A percentile compares a stretch with the other conserved stretches of the same genome.
Conservation (phyloP, 2,888 invertebrate species). For the Callinectes sapidus region DNA sequence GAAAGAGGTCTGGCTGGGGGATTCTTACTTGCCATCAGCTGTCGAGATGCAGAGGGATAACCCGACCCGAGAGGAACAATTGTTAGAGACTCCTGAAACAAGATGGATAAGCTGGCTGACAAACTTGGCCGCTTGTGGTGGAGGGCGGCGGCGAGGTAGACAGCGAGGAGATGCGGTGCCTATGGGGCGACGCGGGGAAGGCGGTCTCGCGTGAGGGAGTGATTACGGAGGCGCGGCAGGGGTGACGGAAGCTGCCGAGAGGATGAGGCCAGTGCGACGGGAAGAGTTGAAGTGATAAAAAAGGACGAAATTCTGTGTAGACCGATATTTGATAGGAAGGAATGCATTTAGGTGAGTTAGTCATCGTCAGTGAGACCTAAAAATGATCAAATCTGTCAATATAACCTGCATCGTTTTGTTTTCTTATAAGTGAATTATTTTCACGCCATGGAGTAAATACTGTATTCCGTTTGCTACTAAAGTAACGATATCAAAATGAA, state of each 20-base stretch:
- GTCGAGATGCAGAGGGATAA: conserved; percentile 57
- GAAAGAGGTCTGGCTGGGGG: conserved; percentile 1
- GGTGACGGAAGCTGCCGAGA: conserved; percentile 27
- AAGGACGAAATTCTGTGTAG: background rate
- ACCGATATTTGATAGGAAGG: background rate
- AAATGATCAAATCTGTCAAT: background rate
- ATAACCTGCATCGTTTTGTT: no score
- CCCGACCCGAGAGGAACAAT: conserved; percentile 44
- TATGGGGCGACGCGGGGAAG: conserved; percentile 19
- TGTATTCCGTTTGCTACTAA: background rate
- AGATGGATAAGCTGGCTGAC: conserved; percentile 63
- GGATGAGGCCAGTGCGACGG: background rate
- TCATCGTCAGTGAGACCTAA: background rate
- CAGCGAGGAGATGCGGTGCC: conserved; percentile 36
- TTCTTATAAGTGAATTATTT: background rate
- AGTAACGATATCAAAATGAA: background rate
- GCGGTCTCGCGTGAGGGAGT: conserved; percentile 14
- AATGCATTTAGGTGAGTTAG: background rate
- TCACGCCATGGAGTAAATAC: background rate
- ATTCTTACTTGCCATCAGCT: conserved; percentile 8
- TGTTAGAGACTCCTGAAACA: conserved; percentile 42
- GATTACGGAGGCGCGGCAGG: conserved; percentile 7
- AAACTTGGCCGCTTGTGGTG: conserved; percentile 47
- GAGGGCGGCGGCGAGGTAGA: conserved; percentile 33
- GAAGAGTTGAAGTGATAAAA: background rate